These are phyloP conservation scores for Amphiduros pacificus DNA, from an alignment of 2,888 invertebrate genomes.

Conservation along the genomic window DNA sequence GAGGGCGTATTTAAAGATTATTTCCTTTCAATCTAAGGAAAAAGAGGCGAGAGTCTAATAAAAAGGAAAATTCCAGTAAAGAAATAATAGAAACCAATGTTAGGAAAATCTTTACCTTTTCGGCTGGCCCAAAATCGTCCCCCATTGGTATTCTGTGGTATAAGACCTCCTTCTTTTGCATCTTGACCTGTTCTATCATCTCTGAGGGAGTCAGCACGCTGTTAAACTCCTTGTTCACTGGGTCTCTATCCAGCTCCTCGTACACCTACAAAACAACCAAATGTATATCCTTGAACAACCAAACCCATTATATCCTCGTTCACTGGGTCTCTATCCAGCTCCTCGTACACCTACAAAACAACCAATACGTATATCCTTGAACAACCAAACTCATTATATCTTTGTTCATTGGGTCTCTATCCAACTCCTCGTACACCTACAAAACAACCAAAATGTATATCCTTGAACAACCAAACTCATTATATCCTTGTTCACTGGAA, in stretches of 20 bases:
- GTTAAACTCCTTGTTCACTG: slow-evolving; percentile 35
- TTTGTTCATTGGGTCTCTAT: slow-evolving; percentile 33
- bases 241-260: slow-evolving; percentile 39
- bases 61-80: too few species aligned
- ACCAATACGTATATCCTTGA: too few species aligned
- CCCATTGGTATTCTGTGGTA: slow-evolving; percentile 49
- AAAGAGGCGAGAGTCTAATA: too few species aligned
- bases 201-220: slow-evolving; percentile 47
- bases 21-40: too few species aligned
- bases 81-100: neutral
- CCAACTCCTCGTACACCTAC: slow-evolving; percentile 47
- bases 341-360: slow-evolving; percentile 42
- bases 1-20: too few species aligned
- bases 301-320: too few species aligned
- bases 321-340: slow-evolving; percentile 37
- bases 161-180: slow-evolving; percentile 43
- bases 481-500: slow-evolving; percentile 35
- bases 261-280: slow-evolving; percentile 42
- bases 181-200: slow-evolving; percentile 42
- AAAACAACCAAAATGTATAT: too few species aligned
- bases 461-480: too few species aligned
- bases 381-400: too few species aligned
- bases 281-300: too few species aligned
- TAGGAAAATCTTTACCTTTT: slow-evolving; percentile 34
- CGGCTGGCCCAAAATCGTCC: slow-evolving; percentile 40